Conservation (phyloP, 2,888 invertebrate genomes). For the Yponomeuta evonymella region DNA sequence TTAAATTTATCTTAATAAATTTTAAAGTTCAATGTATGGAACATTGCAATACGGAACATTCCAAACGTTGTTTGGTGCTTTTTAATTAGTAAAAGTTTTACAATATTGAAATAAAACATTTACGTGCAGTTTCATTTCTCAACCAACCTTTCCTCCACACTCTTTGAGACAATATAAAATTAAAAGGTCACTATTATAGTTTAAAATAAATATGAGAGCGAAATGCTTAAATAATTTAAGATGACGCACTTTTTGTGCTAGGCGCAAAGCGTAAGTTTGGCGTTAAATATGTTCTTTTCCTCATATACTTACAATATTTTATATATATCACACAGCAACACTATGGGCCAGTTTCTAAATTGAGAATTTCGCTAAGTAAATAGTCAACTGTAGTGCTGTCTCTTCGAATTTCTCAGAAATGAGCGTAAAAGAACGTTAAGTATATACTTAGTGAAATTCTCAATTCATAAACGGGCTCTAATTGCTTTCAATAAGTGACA, state of each 20-base stretch:
- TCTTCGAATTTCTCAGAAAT: no score
- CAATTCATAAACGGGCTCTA: no score
- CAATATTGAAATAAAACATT: conserved; percentile 34
- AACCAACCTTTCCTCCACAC: conserved; percentile 29
- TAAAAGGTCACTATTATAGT: conserved; percentile 31
- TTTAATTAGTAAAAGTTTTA: conserved; percentile 66
- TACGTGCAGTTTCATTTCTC: conserved; percentile 58
- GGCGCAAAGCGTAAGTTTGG: not conserved
- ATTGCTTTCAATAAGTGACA: no score
- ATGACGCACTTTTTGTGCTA: not conserved
- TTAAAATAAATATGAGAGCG: conserved; percentile 28
- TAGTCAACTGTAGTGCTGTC: no score
- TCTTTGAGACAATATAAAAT: conserved; percentile 32
- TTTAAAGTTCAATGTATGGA: conserved; percentile 28
- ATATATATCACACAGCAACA: no score
- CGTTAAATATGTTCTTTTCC: no score
- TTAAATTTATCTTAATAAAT: not conserved
- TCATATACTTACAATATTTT: no score
- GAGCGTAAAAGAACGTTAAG: no score
- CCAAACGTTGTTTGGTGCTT: conserved; percentile 74
- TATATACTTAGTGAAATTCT: no score
- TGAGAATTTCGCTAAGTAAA: no score
- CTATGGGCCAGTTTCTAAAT: no score
- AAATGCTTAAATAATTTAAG: not conserved
- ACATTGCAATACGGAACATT: conserved; percentile 74